Evolutionary conservation across 1,140 invertebrate genomes (phyloP).

Genomic region (Bursaphelenchus mucronatus): DNA sequence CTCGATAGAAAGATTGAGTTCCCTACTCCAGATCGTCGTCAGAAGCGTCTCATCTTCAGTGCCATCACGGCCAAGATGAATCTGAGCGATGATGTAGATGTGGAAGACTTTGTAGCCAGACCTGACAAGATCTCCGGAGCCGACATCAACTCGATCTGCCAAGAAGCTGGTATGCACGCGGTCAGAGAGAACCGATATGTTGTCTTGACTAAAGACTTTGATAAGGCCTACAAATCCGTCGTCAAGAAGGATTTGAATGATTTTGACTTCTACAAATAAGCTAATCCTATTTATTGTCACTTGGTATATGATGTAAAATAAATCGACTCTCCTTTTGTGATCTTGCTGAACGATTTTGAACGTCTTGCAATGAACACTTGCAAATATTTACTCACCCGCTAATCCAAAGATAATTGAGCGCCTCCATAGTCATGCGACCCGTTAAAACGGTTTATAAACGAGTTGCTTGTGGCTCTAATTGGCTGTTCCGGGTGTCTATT

Average conservation of each 20-base stretch:
- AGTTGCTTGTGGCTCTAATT: too few relatives aligned
- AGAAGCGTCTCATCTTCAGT: slow-evolving; percentile 94
- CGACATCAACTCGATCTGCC: slow-evolving; percentile 98
- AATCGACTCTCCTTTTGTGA: too few relatives aligned
- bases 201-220: slow-evolving; percentile 95
- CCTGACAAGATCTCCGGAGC: slow-evolving; percentile 97
- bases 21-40: slow-evolving; percentile 89
- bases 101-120: slow-evolving; percentile 96
- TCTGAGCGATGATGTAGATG: slow-evolving; percentile 95
- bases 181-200: slow-evolving; percentile 98
- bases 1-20: slow-evolving; percentile 99
- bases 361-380: too few relatives aligned
- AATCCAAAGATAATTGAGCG: too few relatives aligned
- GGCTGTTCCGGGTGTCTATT: too few relatives aligned
- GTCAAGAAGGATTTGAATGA: slow-evolving; percentile 99
- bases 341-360: too few relatives aligned
- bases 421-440: too few relatives aligned
- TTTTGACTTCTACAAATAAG: slow-evolving; percentile 99
- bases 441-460: too few relatives aligned
- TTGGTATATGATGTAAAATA: not conserved
- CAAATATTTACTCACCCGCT: too few relatives aligned
- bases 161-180: slow-evolving; percentile 91
- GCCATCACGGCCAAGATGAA: slow-evolving; percentile 99
- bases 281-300: not conserved
- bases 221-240: slow-evolving; percentile 98